Base-by-base conservation (phyloP, 92 coral and sea anemone species). In the Zoanthus solanderi region DNA sequence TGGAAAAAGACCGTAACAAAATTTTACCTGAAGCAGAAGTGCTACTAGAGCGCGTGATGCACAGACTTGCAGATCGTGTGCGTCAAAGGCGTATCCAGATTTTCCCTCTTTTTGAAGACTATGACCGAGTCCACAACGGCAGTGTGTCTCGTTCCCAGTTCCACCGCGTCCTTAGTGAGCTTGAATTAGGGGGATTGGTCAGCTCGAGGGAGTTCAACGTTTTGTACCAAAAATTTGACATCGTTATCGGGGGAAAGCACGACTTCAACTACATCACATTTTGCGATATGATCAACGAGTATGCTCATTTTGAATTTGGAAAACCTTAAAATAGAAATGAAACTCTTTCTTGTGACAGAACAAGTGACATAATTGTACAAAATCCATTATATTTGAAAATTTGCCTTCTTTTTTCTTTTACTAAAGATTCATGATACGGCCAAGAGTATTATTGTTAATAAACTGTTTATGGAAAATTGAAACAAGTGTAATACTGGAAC, bases 41-140 rank as follows among this genome's bases (percentile, higher is more conserved):
- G 66, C 76, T 91, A 84, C 84, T 97, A 47, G 98, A 97, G 84
- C 94, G 92, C 28, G 98, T 97, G 58, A 97, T 97, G 99, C 98
- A 95, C 85, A 96, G 99, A 56, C 88, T 97, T 61, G 99, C 99
- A 10, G 97, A 95, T 79, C 99, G 99, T 48, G 99, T 97, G 76
- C 96, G 99, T 58, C 97, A 93, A 69, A 90, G 99, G 7, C 96
- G 98, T 65, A 94, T 97, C 77, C 99, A 97, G 78, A 95, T 97
- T 88, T 97, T 97, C 94, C 99, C 99, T 83, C 95, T 95, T 86
- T 97, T 97, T 84, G 99, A 97, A 76, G 99, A 97, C 88, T 97
- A 97, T 85, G 99, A 97, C 94, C 92, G 96, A 78, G 98, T 97
- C 34, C 99, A 97, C 92, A 97, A 97, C 72, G 99, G 99, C 65